phyloP scores from a whole-genome alignment of 2,797 vertebrate genomes.

The Hoplostethus mediterraneus region DNA sequence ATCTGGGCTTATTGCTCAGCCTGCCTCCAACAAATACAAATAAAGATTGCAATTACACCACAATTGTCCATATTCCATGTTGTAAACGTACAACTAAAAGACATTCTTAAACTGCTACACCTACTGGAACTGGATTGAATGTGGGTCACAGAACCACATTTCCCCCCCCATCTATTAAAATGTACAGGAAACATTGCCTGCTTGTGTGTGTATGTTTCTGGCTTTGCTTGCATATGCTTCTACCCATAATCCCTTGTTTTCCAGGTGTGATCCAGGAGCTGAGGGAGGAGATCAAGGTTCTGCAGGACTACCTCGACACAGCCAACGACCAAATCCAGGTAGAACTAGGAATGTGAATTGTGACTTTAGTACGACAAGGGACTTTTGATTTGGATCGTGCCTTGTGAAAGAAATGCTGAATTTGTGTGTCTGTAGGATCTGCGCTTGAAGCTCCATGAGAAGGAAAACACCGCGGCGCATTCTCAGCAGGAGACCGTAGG shows the following conservation, averaged over 20 bases:
- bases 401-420: neutral
- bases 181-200: neutral
- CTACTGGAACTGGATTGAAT: too few species aligned
- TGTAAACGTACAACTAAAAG: neutral
- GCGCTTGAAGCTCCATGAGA: slow-evolving; percentile 71
- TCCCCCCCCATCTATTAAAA: neutral
- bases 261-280: slow-evolving; percentile 83
- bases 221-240: neutral
- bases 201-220: neutral
- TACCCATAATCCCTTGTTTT: slow-evolving; percentile 12
- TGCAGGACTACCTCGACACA: slow-evolving; percentile 84
- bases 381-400: neutral
- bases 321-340: slow-evolving; percentile 88
- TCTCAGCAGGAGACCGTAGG: slow-evolving; percentile 66
- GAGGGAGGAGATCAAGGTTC: slow-evolving; percentile 73
- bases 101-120: too few species aligned
- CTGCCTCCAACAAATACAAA: neutral
- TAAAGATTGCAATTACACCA: neutral
- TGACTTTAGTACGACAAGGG: too few species aligned
- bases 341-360: slow-evolving; percentile 22
- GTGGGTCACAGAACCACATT: too few species aligned
- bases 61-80: neutral
- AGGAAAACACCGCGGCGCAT: slow-evolving; percentile 48
- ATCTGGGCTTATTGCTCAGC: neutral
- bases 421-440: slow-evolving; percentile 75